Percentiles rank a stretch among this genome's conserved stretches.
Evolutionary conservation across 2,113 vertebrate genomes (phyloP).

Genomic region (Semnornis frantzii): DNA sequence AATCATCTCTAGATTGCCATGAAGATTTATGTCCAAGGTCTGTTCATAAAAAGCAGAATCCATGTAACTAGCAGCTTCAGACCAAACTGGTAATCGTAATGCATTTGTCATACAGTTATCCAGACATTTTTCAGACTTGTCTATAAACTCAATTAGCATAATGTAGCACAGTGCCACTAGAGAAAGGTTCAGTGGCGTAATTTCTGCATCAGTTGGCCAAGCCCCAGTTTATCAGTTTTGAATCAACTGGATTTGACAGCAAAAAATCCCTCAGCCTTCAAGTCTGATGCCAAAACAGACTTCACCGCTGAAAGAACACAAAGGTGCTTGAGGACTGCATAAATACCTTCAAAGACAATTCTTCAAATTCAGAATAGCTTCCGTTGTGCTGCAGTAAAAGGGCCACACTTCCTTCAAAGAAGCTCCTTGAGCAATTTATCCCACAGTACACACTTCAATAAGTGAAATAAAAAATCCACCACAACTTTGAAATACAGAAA

Average conservation of each 20-base stretch:
- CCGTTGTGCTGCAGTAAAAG: not conserved
- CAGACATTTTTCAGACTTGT: not conserved
- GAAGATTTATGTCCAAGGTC: not conserved
- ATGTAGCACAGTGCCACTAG: not conserved
- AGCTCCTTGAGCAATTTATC: not conserved
- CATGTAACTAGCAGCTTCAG: not conserved
- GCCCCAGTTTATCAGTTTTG: not conserved
- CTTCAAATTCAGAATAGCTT: not conserved
- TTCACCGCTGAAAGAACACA: not conserved
- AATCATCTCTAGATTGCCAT: not conserved
- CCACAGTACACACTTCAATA: too few species aligned
- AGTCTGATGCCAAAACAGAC: not conserved
- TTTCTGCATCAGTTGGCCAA: accelerated
- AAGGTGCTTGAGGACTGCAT: not conserved
- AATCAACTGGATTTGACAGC: not conserved
- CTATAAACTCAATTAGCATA: not conserved
- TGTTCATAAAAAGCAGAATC: not conserved
- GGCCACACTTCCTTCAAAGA: not conserved
- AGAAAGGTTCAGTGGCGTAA: not conserved
- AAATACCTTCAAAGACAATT: not conserved
- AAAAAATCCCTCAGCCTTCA: not conserved
- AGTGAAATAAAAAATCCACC: not conserved
- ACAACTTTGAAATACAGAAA: not conserved
- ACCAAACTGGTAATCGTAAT: not conserved
- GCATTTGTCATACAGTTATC: not conserved